Evolutionary conservation across 2,888 invertebrate genomes (phyloP).

Genomic region (Coelinius sp.): DNA sequence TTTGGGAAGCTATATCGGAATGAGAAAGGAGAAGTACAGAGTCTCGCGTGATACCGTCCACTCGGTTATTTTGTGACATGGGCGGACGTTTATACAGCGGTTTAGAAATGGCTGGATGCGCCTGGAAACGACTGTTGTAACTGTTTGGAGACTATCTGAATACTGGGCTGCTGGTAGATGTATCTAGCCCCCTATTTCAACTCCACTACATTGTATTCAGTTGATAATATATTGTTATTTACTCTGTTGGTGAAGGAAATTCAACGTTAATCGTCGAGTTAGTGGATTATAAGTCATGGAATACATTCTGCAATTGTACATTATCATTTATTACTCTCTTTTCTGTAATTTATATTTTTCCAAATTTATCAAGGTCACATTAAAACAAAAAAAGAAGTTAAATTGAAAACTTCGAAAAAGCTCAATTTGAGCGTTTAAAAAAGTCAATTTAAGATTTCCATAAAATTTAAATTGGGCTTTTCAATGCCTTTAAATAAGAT

Average conservation of each 20-base stretch:
- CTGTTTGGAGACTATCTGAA: conserved; percentile 11
- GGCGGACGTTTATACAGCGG: conserved; percentile 25
- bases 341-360: background rate
- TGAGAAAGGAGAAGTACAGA: background rate
- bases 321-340: background rate
- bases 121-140: conserved; percentile 20
- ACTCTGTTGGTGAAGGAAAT: conserved; percentile 2
- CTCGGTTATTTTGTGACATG: conserved; percentile 25
- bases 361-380: background rate
- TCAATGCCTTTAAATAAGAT: too few relatives aligned
- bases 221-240: conserved; percentile 19
- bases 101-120: conserved; percentile 19
- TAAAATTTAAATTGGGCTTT: too few relatives aligned
- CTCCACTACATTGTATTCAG: background rate
- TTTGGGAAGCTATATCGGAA: background rate
- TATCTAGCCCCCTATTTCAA: conserved; percentile 8
- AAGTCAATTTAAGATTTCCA: too few relatives aligned
- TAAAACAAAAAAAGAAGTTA: too few relatives aligned
- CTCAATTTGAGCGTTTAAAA: too few relatives aligned
- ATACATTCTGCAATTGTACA: background rate
- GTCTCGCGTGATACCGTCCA: conserved; percentile 14
- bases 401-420: too few relatives aligned
- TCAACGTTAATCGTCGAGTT: conserved; percentile 22
- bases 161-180: background rate
- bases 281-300: conserved; percentile 2